Conservation (phyloP, 2,797 vertebrate species). For the Coregonus suidteri region DNA sequence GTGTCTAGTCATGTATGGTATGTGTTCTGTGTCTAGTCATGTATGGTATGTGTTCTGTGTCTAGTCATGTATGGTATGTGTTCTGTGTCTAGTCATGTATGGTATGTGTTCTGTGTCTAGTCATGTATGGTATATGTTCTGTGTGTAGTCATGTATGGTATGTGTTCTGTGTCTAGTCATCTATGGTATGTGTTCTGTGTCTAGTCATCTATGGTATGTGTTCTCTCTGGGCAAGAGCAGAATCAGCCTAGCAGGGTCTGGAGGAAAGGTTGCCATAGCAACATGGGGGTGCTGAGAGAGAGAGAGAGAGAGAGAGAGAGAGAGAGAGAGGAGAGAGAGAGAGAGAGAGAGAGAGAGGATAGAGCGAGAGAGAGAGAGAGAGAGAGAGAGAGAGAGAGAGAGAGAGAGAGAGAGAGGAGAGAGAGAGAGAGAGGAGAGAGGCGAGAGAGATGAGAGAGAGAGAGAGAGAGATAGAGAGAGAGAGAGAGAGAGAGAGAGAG, state of each 20-base stretch:
- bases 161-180: too few species aligned
- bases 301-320: slow-evolving; percentile 50
- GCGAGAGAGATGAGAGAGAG: slow-evolving; percentile 50
- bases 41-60: too few species aligned
- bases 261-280: slow-evolving; percentile 83
- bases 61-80: too few species aligned
- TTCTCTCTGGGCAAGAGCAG: slow-evolving; percentile 38
- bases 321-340: slow-evolving; percentile 50
- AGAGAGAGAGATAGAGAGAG: slow-evolving; percentile 57
- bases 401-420: slow-evolving; percentile 57
- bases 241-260: slow-evolving; percentile 65
- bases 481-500: slow-evolving; percentile 43
- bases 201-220: too few species aligned
- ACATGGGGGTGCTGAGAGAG: slow-evolving; percentile 66
- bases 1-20: too few species aligned
- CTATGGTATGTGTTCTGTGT: neutral
- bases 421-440: too few species aligned
- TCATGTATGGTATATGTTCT: too few species aligned
- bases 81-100: too few species aligned
- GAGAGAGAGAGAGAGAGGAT: slow-evolving; percentile 43
- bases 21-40: too few species aligned
- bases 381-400: slow-evolving; percentile 47
- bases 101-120: too few species aligned
- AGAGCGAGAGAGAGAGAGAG: slow-evolving; percentile 58
- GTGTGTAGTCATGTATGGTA: too few species aligned